Base-by-base conservation (phyloP, 2,797 vertebrate species). In the Girardinus metallicus region DNA sequence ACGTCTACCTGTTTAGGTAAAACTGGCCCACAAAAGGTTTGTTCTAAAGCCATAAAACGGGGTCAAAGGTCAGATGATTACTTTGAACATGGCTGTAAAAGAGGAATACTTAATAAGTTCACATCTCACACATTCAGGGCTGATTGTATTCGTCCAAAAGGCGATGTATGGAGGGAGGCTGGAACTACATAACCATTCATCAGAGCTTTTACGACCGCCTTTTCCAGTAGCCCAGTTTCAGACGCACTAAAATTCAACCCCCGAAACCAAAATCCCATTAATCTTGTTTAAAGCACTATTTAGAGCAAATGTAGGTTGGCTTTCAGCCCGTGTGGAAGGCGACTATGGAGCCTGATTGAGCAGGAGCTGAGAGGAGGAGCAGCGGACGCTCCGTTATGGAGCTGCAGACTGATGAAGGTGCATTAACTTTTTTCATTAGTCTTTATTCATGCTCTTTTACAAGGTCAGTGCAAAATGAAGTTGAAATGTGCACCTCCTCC, bases 401-500 rank as follows among this genome's bases (percentile, higher is more conserved):
- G 84, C 66, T 74, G 73, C 80, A 51, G 80, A 55, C 73, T 82
- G 90, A 92, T 87, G 88, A 90, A 93, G 90, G 87, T 91, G 87
- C 88, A 89, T 93, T 92, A 91, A 78, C 80, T 86, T 29, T 76
- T 86, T 82, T 83, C 82, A 90, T 91, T 85, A 91, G 92, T 76
- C 74, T 91, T 91, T 89, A 76, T 91, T 86, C 88, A 91, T 83
- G 89, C 89, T 93, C 86, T 77, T 34, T 87, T 80, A 85, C 83
- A 79, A 91, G 92, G 93, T 94, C 94, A 93, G 92, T 41, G 87
- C 80, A 91, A 94, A 94, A 94, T 94, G 83, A 89, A 89, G 73
- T 90, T 87, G 91, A 92, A 94, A 94, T 88, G 83, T 86, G 91
- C 47, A 92, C 87, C 89, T 91, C 95, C 94, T 94, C 87, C 76